These are phyloP conservation scores for Cariama cristata DNA, from an alignment of 2,113 vertebrate genomes.

Conservation along the genomic window DNA sequence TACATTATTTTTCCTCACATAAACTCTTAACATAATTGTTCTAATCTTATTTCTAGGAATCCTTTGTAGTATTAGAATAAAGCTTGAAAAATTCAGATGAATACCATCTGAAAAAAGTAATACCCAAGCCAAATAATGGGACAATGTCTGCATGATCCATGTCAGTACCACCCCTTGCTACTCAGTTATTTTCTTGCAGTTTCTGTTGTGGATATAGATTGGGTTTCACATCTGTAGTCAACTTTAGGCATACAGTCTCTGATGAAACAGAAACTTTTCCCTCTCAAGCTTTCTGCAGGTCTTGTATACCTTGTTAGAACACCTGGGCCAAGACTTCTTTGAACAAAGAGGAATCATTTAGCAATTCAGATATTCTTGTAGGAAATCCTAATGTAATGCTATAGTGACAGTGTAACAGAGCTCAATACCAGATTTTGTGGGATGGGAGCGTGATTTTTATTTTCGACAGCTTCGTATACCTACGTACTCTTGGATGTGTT, in stretches of 20 bases:
- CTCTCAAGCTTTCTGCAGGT: background rate
- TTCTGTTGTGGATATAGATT: background rate
- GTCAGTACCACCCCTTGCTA: background rate
- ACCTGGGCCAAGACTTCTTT: background rate
- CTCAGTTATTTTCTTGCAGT: background rate
- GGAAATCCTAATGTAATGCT: background rate
- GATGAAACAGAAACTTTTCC: background rate
- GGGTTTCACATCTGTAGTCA: background rate
- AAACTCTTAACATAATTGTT: background rate
- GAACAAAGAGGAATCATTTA: background rate
- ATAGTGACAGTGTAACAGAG: background rate
- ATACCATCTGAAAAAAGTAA: background rate
- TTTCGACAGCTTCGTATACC: background rate
- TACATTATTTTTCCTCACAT: background rate
- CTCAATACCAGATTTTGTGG: background rate
- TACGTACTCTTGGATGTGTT: background rate
- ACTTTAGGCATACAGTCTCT: background rate
- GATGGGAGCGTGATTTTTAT: background rate
- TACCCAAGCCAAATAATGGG: background rate
- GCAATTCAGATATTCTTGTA: background rate
- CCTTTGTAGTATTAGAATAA: background rate
- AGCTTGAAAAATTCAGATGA: background rate
- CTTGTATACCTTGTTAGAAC: background rate
- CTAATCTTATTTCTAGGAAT: background rate
- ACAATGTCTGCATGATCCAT: background rate